These are phyloP conservation scores for Adelges cooleyi DNA, from an alignment of 1,140 invertebrate genomes.

Conservation along the genomic window DNA sequence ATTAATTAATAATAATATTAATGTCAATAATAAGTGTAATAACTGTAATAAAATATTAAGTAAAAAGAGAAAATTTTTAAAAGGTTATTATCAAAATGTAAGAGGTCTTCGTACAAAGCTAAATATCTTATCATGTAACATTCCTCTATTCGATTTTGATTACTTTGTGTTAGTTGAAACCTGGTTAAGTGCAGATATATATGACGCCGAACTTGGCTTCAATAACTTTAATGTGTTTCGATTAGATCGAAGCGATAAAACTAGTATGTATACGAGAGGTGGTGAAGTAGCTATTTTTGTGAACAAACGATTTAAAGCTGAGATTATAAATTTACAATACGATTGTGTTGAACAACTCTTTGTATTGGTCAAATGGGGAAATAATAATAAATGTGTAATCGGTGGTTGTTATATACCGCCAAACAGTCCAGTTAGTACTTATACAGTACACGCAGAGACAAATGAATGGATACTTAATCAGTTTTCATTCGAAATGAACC, in stretches of 20 bases:
- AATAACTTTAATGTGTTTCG: background rate
- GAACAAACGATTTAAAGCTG: background rate
- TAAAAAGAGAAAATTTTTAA: background rate
- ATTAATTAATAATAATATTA: background rate
- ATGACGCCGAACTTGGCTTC: background rate
- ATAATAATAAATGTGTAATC: background rate
- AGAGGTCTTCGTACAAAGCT: background rate
- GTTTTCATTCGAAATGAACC: background rate
- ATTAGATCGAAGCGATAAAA: background rate
- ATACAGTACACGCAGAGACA: too few relatives aligned
- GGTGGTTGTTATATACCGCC: background rate
- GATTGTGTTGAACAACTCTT: background rate
- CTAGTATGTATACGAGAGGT: background rate
- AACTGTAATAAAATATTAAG: background rate
- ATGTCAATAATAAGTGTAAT: background rate
- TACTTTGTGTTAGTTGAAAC: background rate
- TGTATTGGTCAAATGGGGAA: background rate
- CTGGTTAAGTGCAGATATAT: background rate
- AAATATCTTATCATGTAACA: background rate
- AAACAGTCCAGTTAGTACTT: too few relatives aligned
- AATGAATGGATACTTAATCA: too few relatives aligned
- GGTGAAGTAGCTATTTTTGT: background rate
- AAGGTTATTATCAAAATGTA: background rate
- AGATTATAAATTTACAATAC: background rate
- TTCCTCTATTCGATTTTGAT: background rate